phyloP scores from a whole-genome alignment of 2,113 vertebrate species.

The Trichomycterus rosablanca region DNA sequence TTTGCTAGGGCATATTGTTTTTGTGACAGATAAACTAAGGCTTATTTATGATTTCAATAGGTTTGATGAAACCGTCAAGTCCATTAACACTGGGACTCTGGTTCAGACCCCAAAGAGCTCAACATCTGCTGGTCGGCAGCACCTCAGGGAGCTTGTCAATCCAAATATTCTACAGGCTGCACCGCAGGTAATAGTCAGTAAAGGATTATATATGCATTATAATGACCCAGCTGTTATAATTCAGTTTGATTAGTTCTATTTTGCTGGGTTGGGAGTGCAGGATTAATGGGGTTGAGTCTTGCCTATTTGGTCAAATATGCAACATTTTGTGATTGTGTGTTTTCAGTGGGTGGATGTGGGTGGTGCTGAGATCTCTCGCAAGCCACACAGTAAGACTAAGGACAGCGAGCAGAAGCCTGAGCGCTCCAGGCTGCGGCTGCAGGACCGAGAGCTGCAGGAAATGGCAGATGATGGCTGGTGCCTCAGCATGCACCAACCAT shows the following conservation, averaged over 20 bases:
- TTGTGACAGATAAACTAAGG: neutral
- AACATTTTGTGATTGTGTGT: neutral
- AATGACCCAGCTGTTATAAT: no score
- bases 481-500: conserved; percentile 96
- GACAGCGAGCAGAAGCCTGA: conserved; percentile 38
- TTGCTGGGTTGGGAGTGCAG: no score
- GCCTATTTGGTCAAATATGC: no score
- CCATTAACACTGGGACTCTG: conserved; percentile 66
- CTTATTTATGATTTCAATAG: conserved; percentile 63
- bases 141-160: conserved; percentile 78
- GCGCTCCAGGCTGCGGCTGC: conserved; percentile 75
- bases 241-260: no score
- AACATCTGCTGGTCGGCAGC: conserved; percentile 44
- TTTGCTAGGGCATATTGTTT: no score
- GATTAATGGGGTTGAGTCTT: no score
- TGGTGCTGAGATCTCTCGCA: conserved; percentile 53
- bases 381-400: conserved; percentile 17
- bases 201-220: no score
- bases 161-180: conserved; percentile 78
- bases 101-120: conserved; percentile 48
- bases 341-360: conserved; percentile 86
- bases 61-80: conserved; percentile 81
- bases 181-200: conserved; percentile 85
- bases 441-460: conserved; percentile 91
- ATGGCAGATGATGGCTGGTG: conserved; percentile 92